These are phyloP conservation scores for Acheta domesticus DNA, from an alignment of 2,888 invertebrate genomes.

Conservation along the genomic window DNA sequence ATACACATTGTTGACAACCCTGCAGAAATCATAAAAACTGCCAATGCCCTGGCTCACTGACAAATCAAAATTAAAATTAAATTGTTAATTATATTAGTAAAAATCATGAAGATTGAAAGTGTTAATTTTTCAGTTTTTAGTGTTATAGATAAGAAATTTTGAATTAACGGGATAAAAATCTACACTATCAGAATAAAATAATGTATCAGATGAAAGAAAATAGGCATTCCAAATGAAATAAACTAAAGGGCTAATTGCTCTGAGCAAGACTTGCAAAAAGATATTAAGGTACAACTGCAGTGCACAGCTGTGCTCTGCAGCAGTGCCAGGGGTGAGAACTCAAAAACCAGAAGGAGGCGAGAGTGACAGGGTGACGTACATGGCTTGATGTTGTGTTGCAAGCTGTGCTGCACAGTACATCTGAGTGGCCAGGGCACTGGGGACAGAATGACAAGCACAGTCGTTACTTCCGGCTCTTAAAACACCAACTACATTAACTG, in stretches of 20 bases:
- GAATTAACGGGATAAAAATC: conserved; percentile 32
- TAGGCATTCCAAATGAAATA: conserved; percentile 23
- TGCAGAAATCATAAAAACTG: conserved; percentile 46
- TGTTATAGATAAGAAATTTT: conserved; percentile 35
- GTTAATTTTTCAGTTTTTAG: conserved; percentile 35
- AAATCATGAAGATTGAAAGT: conserved; percentile 31
- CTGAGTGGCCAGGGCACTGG: conserved; percentile 96
- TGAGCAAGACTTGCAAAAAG: conserved; percentile 18
- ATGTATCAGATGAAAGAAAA: conserved; percentile 28
- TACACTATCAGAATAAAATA: conserved; percentile 33
- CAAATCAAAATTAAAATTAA: conserved; percentile 33
- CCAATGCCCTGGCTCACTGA: conserved; percentile 85
- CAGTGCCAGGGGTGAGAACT: conserved; percentile 8
- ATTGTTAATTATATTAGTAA: conserved; percentile 21
- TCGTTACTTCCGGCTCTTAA: conserved; percentile 30
- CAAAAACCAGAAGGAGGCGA: not conserved
- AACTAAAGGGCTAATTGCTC: conserved; percentile 10
- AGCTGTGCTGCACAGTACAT: conserved; percentile 90
- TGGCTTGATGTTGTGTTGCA: conserved; percentile 89
- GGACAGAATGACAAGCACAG: conserved; percentile 52
- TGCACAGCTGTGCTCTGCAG: conserved; percentile 22
- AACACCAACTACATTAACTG: conserved; percentile 27
- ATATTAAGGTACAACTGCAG: conserved; percentile 23
- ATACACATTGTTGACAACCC: conserved; percentile 33
- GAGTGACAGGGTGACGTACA: conserved; percentile 62